Conservation (phyloP, 2,888 invertebrate genomes). For the Eumacrocentrus americanus region DNA sequence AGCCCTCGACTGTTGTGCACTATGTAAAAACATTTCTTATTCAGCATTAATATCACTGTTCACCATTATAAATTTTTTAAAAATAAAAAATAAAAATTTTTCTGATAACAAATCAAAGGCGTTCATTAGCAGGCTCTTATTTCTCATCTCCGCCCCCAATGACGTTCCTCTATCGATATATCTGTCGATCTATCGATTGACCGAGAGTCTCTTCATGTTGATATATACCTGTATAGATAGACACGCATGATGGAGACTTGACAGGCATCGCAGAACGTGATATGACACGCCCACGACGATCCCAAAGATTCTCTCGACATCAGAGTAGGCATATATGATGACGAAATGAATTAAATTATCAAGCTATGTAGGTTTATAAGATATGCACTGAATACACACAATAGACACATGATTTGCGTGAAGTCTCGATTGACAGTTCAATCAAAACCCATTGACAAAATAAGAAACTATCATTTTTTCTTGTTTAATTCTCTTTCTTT, state of each 20-base stretch:
- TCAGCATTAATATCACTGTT: no score
- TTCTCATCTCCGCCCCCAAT: background rate
- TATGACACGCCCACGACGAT: slow-evolving; percentile 21
- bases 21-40: no score
- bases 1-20: no score
- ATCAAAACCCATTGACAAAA: slow-evolving; percentile 7
- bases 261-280: slow-evolving; percentile 16
- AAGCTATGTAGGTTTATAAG: no score
- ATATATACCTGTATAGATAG: background rate
- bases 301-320: slow-evolving; percentile 17
- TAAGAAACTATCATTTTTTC: background rate
- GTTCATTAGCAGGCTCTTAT: slow-evolving; percentile 6
- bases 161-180: slow-evolving; percentile 1
- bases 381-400: slow-evolving; percentile 2
- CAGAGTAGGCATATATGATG: background rate
- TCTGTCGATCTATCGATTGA: slow-evolving; percentile 4
- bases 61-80: no score
- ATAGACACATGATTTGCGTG: slow-evolving; percentile 2
- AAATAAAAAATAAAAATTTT: background rate
- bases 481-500: background rate
- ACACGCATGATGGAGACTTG: slow-evolving; percentile 2
- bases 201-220: background rate
- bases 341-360: slow-evolving; percentile 14
- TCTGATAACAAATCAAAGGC: background rate
- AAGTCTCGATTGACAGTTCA: slow-evolving; percentile 15